Evolutionary conservation across 2,888 invertebrate genomes (phyloP), one percentile per base, ranked within the genome.

Genomic region (Zelleria hepariella): DNA sequence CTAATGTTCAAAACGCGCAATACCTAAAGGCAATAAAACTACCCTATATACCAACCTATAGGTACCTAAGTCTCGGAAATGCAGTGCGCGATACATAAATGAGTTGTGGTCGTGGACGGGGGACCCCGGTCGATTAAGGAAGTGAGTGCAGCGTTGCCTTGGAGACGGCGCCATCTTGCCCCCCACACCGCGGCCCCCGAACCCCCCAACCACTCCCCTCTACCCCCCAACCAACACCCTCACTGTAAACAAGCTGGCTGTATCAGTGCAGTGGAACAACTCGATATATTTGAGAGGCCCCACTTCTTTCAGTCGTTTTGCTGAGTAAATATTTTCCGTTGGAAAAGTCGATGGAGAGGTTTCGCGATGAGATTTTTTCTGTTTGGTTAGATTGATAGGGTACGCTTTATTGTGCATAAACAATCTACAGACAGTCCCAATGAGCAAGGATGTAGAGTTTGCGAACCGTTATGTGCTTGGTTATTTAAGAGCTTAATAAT

Each of bases 61-160:
- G 32, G 15, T 42, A 10, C 15, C 1, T 4, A 15, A 42, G 32
- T 27, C 67, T 62, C 68, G 67, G 71, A 77, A 82, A 80, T 86
- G 86, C 85, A 87, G 78, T 84, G 85, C 80, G 80, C 82, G 80
- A 84, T 83, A 85, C 74, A 86, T 85, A 85, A 83, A 81, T 78
- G 84, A 78, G 75, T 73, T 70, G 59, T 67, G 58, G 52, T 32
- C 67, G 70, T 69, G 69, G 53, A 8, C 55, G 21, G 71, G 73
- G 77, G 82, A 78, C 74, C 79, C 79, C 79, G 87, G 87, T 88
- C 87, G 87, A 88, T 87, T 86, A 88, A 87, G 86, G 87, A 88
- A 87, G 86, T 82, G 79, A 86, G 78, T 87, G 87, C 87, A 88
- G 72, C 83, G 87, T 88, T 86, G 83, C 85, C 86, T 77, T 80